Evolutionary conservation across 2,113 vertebrate genomes (phyloP), one percentile per base, ranked within the genome.

Genomic region (Gavialis gangeticus): DNA sequence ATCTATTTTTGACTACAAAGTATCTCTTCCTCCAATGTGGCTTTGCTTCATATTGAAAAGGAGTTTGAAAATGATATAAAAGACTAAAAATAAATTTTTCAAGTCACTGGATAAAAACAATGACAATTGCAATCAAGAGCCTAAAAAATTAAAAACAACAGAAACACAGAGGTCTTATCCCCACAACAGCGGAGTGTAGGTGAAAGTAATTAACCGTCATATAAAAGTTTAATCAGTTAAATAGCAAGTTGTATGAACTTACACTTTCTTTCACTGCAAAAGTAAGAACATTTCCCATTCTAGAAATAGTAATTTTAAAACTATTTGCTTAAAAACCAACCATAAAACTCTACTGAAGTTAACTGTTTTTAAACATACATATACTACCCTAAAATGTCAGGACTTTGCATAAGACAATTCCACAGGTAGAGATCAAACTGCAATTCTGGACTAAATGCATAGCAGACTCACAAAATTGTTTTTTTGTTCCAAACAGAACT

Each of bases 321-420:
- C 24, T 15, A 54, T 56, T 88, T 92, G 55, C 24, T 58, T 76
- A 60, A 89, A 60, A 83, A 84, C 25, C 19, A 91, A 75, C 73
- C n/a, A 13, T n/a, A 91, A 28, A 37, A 27, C n/a, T 82, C 85
- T 30, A 87, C 63, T 76, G 22, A 12, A 12, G 75, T 17, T 24
- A 87, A 84, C 5, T 79, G 69, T 76, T 92, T 92, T 37, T 91
- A 84, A 2, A 89, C 76, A 76, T 28, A 79, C 1, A n/a, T 71
- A 24, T 54, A 64, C 19, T 79, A 92, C 79, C 83, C 69, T 37
- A 85, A 92, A 88, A 89, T 94, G 69, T 18, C 84, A 92, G 87
- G 81, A 82, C 3, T 37, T 75, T 93, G 90, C 83, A 89, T 95
- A 91, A 95, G 96, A 94, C 69, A 93, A 90, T 94, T 96, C 92